A percentile compares a stretch with the other conserved stretches of the same genome.
phyloP scores from a whole-genome alignment of 2,888 invertebrate genomes.

The Kryphioiulus occultus region DNA sequence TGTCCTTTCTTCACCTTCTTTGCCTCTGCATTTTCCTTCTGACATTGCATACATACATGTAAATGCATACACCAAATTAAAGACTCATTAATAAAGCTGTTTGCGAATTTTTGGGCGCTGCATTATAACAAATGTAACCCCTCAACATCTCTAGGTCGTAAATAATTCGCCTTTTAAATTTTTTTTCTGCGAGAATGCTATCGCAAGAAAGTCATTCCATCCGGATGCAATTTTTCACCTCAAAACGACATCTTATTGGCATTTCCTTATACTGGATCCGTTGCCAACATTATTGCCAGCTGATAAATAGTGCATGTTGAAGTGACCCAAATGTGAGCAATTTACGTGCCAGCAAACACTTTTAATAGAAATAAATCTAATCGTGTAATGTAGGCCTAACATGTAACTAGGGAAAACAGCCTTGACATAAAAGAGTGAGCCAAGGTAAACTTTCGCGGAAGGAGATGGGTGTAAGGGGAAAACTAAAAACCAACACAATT shows the following conservation, averaged over 20 bases:
- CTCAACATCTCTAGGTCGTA: too few species aligned
- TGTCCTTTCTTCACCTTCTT: neutral
- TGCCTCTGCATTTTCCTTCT: neutral
- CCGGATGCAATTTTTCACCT: neutral
- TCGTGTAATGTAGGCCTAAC: constrained; percentile 27
- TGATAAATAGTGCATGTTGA: constrained; percentile 3
- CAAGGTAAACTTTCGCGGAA: constrained; percentile 18
- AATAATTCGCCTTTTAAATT: too few species aligned
- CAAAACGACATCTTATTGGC: neutral
- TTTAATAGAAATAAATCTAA: constrained; percentile 7
- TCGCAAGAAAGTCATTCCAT: too few species aligned
- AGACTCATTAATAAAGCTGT: neutral
- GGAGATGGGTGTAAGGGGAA: constrained; percentile 32
- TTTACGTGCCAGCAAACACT: neutral
- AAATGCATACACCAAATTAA: neutral
- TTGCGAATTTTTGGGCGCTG: too few species aligned
- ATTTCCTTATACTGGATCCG: neutral
- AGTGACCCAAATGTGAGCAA: constrained; percentile 21
- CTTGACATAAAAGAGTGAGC: constrained; percentile 46
- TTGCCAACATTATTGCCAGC: neutral
- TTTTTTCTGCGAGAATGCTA: too few species aligned
- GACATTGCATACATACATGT: neutral
- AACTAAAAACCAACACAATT: constrained; percentile 14
- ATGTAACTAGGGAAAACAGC: constrained; percentile 33
- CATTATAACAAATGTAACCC: too few species aligned